These are phyloP conservation scores for Palythoa grandis DNA, from an alignment of 92 coral and sea anemone genomes.

Conservation along the genomic window DNA sequence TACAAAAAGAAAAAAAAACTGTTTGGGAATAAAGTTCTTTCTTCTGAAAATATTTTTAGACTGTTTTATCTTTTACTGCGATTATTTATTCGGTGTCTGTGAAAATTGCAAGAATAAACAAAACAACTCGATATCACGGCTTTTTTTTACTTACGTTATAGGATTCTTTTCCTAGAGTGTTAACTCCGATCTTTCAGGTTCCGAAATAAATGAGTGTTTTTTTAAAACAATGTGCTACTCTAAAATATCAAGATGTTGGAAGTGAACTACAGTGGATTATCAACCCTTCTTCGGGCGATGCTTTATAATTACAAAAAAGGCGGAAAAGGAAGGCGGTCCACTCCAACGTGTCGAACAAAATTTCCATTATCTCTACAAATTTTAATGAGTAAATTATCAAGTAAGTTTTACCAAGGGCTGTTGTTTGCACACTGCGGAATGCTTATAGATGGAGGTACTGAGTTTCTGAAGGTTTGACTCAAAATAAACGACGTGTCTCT, in stretches of 20 bases:
- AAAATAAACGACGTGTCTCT: background rate
- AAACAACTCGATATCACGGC: background rate
- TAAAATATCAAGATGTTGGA: background rate
- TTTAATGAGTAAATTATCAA: slow-evolving; percentile 13
- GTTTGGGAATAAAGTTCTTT: too few species aligned
- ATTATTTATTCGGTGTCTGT: background rate
- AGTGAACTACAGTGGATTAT: background rate
- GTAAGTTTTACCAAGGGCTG: background rate
- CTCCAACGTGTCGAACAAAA: slow-evolving; percentile 2
- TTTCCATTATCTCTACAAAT: slow-evolving; percentile 1
- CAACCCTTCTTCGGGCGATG: slow-evolving; percentile 16
- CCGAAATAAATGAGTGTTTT: background rate
- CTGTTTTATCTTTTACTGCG: background rate
- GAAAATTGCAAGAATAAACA: background rate
- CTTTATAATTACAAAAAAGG: slow-evolving; percentile 6
- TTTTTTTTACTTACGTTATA: background rate
- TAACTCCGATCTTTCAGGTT: slow-evolving; percentile 1
- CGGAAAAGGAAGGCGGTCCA: slow-evolving; percentile 14
- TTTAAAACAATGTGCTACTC: too few species aligned
- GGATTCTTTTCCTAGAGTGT: background rate
- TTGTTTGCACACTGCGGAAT: slow-evolving; percentile 1
- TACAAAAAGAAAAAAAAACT: too few species aligned
- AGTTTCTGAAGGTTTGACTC: background rate
- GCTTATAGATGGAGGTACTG: background rate
- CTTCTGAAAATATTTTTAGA: too few species aligned